Evolutionary conservation across 1,140 invertebrate genomes (phyloP).

Genomic region (Scaptomyza graminum): DNA sequence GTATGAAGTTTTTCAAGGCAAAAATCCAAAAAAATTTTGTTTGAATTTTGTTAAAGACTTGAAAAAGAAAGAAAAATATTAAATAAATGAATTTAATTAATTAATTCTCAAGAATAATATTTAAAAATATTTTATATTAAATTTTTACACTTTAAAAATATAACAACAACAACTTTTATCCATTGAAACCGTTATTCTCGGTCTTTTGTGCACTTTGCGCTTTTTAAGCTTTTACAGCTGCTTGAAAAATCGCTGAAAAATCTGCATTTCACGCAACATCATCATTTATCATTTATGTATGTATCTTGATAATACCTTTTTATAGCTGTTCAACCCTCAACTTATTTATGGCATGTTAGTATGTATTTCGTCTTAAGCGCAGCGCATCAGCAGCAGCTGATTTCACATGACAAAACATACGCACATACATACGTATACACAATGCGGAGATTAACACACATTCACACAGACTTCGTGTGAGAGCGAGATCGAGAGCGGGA

Average conservation of each 20-base stretch:
- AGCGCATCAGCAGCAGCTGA: constrained; percentile 30
- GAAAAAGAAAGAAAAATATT: too few relatives aligned
- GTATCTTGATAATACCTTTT: constrained; percentile 10
- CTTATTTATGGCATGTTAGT: constrained; percentile 17
- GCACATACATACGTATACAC: constrained; percentile 43
- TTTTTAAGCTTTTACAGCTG: too few relatives aligned
- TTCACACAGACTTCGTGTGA: constrained; percentile 1
- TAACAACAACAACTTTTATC: too few relatives aligned
- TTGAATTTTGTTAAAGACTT: too few relatives aligned
- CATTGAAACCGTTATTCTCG: too few relatives aligned
- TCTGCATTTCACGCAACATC: neutral
- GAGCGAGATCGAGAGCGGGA: constrained; percentile 14
- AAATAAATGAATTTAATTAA: too few relatives aligned
- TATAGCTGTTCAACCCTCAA: neutral
- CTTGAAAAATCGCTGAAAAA: neutral
- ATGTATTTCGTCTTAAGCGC: constrained; percentile 31
- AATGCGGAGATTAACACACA: constrained; percentile 27
- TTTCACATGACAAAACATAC: constrained; percentile 1
- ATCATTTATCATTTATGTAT: constrained; percentile 6
- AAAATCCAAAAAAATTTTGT: too few relatives aligned
- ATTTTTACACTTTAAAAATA: too few relatives aligned
- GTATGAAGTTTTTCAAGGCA: neutral
- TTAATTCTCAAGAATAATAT: too few relatives aligned
- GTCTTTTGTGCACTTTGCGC: too few relatives aligned
- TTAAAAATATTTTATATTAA: too few relatives aligned